Evolutionary conservation across 2,797 vertebrate genomes (phyloP).

Genomic region (Alcedo quadribrachys): DNA sequence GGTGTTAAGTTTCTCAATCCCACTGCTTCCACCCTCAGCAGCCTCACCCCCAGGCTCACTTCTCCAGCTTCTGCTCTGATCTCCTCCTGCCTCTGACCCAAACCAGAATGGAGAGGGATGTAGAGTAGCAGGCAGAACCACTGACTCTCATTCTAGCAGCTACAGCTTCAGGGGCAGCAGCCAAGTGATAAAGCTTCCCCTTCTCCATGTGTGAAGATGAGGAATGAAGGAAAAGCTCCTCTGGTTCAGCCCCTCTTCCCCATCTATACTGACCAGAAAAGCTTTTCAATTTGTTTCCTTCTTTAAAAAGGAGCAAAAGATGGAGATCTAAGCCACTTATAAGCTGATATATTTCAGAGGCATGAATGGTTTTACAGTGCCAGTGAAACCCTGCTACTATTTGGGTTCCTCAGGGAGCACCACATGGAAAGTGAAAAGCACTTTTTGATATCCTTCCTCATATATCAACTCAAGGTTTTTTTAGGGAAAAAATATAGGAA

Average conservation of each 20-base stretch:
- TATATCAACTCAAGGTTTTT: not conserved
- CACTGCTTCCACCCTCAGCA: not conserved
- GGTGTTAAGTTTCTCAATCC: not conserved
- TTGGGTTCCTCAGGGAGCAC: not conserved
- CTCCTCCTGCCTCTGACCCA: not conserved
- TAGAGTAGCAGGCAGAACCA: not conserved
- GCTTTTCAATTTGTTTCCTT: not conserved
- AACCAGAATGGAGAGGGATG: rapidly evolving
- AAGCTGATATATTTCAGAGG: not conserved
- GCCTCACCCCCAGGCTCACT: not conserved
- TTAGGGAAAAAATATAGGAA: not conserved
- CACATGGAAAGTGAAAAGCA: not conserved
- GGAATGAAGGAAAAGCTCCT: not conserved
- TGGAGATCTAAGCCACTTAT: not conserved
- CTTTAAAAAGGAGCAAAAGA: not conserved
- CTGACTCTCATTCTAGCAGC: not conserved
- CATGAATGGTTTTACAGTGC: not conserved
- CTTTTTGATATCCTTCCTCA: not conserved
- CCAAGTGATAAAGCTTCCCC: not conserved
- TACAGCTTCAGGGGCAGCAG: not conserved
- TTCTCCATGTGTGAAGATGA: not conserved
- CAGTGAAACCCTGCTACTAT: not conserved
- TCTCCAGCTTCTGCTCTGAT: not conserved
- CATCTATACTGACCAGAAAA: not conserved
- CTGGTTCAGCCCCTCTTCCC: not conserved